These are phyloP conservation scores for Hucho hucho DNA, from an alignment of 2,113 vertebrate species.

Conservation along the genomic window DNA sequence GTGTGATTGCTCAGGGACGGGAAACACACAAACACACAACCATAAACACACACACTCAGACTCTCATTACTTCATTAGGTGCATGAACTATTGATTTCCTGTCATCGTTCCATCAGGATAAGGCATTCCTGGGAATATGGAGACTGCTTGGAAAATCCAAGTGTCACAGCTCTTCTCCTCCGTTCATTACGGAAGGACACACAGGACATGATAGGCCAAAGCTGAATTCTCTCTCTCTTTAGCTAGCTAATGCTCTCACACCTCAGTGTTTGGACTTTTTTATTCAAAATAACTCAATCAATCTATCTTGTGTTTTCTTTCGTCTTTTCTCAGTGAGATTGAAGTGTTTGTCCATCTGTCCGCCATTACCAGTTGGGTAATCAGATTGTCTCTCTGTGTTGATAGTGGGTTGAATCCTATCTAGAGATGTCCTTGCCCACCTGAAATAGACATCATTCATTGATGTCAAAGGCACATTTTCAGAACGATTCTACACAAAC, in stretches of 20 bases:
- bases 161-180: constrained; percentile 68
- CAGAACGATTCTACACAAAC: no score
- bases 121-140: constrained; percentile 78
- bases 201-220: constrained; percentile 37
- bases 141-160: constrained; percentile 77
- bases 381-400: no score
- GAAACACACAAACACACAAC: constrained; percentile 51
- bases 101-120: constrained; percentile 79
- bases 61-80: constrained; percentile 83
- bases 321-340: no score
- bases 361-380: no score
- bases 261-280: no score
- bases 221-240: not conserved
- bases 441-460: no score
- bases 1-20: constrained; percentile 75
- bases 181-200: constrained; percentile 63
- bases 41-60: constrained; percentile 51
- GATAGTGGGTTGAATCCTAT: no score
- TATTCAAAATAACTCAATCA: no score
- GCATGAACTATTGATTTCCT: constrained; percentile 85
- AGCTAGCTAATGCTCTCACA: not conserved
- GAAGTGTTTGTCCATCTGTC: no score
- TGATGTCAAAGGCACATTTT: no score
- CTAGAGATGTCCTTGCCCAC: no score
- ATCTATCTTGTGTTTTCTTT: no score